Conservation (phyloP, 2,113 vertebrate species). For the Oostethus manadensis region DNA sequence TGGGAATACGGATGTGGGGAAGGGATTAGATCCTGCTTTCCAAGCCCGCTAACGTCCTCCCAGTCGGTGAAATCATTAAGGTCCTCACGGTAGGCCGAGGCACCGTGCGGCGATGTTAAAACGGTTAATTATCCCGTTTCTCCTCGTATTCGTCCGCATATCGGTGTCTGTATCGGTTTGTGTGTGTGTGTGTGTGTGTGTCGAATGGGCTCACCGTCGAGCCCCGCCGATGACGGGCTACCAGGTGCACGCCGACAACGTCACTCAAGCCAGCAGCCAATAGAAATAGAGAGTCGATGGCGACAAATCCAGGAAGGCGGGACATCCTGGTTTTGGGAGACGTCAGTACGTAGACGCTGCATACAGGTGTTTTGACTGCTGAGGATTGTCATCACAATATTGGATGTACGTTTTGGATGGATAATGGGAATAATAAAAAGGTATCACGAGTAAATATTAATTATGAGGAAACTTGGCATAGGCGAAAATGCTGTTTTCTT, state of each 20-base stretch:
- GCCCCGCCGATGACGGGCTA: slow-evolving; percentile 59
- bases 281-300: slow-evolving; percentile 29
- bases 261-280: slow-evolving; percentile 61
- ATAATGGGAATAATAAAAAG: too few relatives aligned
- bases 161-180: slow-evolving; percentile 38
- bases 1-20: slow-evolving; percentile 58
- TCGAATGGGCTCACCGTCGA: slow-evolving; percentile 22
- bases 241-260: slow-evolving; percentile 70
- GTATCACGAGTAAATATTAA: too few relatives aligned
- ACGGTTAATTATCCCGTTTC: slow-evolving; percentile 51
- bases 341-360: slow-evolving; percentile 55
- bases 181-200: background rate
- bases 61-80: slow-evolving; percentile 8
- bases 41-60: slow-evolving; percentile 29
- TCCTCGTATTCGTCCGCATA: slow-evolving; percentile 66
- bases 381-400: background rate
- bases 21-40: slow-evolving; percentile 41
- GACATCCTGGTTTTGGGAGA: slow-evolving; percentile 33
- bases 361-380: slow-evolving; percentile 58
- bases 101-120: slow-evolving; percentile 24
- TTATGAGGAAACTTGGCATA: too few relatives aligned
- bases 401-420: too few relatives aligned
- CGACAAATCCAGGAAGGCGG: slow-evolving; percentile 46
- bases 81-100: slow-evolving; percentile 3
- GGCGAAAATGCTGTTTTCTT: too few relatives aligned